Evolutionary conservation across 1,140 invertebrate species (phyloP), one percentile per base, ranked within the genome.

Genomic region (Phortica variegata): DNA sequence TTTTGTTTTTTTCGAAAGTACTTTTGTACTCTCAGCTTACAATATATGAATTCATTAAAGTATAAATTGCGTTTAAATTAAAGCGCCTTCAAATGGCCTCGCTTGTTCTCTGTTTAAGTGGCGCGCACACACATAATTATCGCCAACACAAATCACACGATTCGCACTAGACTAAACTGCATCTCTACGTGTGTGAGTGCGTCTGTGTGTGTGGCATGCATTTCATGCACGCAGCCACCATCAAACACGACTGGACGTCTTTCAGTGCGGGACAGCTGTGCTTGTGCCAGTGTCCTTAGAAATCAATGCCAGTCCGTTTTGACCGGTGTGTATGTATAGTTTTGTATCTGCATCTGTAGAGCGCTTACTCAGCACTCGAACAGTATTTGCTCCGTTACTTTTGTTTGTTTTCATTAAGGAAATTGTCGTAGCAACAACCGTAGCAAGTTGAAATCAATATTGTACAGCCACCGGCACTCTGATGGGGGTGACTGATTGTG

Each of bases 381-480:
- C n/a, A n/a, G n/a, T n/a, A n/a, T n/a, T n/a, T n/a, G n/a, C 44
- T 47, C 44, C 46, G 47, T 51, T 45, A 49, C 54, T 56, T 54
- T 68, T 68, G 63, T 68, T 68, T 68, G 63, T 68, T 68, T 68
- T 68, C 63, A 68, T 68, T 68, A 68, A 68, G 63, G 57, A 61
- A 68, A 68, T n/a, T 68, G 68, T 68, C 68, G 63, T 63, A 68
- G 63, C 63, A 63, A 69, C 63, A 66, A 66, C 63, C n/a, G n/a
- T n/a, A n/a, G n/a, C n/a, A n/a, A n/a, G n/a, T 69, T 68, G 63
- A 68, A 68, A 68, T 68, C 63, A 68, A 68, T 68, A 68, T 63
- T 63, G 62, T 63, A 60, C 65, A 54, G 53, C 51, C 54, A 68
- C 63, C 63, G 62, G 62, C 62, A 65, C 61, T 68, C 65, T 69